Conservation (phyloP, 2,113 vertebrate genomes). For the Pandion haliaetus region DNA sequence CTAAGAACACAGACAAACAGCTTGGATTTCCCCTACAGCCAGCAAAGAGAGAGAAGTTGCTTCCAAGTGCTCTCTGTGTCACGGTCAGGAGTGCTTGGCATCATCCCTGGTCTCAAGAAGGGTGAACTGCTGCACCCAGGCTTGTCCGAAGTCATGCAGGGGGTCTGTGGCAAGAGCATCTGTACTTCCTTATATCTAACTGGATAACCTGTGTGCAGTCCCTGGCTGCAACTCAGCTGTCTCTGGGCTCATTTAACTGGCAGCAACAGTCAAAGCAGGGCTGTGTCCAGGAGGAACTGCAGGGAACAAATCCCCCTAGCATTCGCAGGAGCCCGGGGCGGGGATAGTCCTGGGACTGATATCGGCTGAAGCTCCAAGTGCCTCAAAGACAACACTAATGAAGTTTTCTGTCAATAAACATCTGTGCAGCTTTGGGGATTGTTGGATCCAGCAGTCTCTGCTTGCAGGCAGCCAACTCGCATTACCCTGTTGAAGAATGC, state of each 20-base stretch:
- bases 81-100: no score
- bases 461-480: not conserved
- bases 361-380: not conserved
- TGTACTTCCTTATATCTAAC: not conserved
- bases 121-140: not conserved
- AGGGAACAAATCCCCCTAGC: not conserved
- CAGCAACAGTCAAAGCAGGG: not conserved
- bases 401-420: not conserved
- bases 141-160: not conserved
- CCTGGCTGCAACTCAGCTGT: not conserved
- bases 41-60: not conserved
- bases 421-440: not conserved
- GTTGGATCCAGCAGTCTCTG: not conserved
- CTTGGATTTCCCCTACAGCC: not conserved
- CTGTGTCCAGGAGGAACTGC: not conserved
- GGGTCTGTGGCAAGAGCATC: not conserved
- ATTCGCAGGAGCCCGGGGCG: not conserved
- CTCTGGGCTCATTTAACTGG: not conserved
- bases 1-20: not conserved
- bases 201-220: not conserved
- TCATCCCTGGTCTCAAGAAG: no score
- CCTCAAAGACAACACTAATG: not conserved
- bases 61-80: not conserved
- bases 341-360: not conserved
- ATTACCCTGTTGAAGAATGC: not conserved